Base-by-base conservation (phyloP, 1,140 invertebrate genomes). In the Papilio machaon region DNA sequence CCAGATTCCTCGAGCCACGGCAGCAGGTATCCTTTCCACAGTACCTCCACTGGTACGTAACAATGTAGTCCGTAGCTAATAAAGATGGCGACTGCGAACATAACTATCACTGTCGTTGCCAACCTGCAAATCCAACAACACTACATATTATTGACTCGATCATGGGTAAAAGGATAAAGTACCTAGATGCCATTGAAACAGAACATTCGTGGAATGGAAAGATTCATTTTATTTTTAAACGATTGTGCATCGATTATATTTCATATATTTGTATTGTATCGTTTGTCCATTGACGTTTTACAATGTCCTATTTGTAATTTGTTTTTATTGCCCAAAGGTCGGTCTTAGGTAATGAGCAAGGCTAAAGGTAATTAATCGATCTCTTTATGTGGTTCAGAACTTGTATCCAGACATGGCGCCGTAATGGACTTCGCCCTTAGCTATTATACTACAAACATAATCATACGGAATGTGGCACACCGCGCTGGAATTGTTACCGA, bases 61-160 rank as follows among this genome's bases (percentile, higher is more conserved):
- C 98, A 97, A 94, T 99, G 98, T n/a, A 99, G 94, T 2, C 97
- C 97, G 94, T 99, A 99, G 0, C 98, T 97, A 76, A 99, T 97
- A 91, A 98, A 98, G 49, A 99, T 98, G 1, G 98, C 97, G 2
- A 98, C 85, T 0, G 98, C 97, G 91, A 99, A 99, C 90, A 98
- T 96, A 1, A 98, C 92, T 87, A 97, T 97, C n/a, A 98, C 97
- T 46, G 95, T 94, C 86, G 98, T 96, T 17, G 98, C 97, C 84
- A 98, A 94, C 73, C 98, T 98, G 95, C 52, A 95, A 80, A 75
- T 49, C 11, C 49, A 52, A 58, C n/a, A 58, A 58, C 54, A 19
- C 17, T 58, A n/a, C 17, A n/a, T 58, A 58, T n/a, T 17, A 7
- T 58, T n/a, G 17, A 0, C 17, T 58, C 54, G 3, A n/a, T n/a